Evolutionary conservation across 2,797 vertebrate species (phyloP), one percentile per base, ranked within the genome.

Genomic region (Epinephelus awoara): DNA sequence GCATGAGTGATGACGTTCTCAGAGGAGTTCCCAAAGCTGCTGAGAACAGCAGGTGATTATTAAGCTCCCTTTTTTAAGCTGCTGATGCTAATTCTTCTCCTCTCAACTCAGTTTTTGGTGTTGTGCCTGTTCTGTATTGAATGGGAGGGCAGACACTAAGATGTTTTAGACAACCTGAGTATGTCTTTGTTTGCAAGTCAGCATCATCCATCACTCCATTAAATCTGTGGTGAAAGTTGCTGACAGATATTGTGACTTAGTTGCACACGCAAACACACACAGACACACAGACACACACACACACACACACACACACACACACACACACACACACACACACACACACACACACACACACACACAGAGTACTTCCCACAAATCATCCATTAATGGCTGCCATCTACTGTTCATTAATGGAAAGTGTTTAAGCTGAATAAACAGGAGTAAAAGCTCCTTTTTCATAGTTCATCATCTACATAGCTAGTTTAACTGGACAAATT

Each of bases 11-110:
- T 78, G 82, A 84, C 23, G 42, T 58, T 70, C 90, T 90, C 86
- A 63, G 73, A 74, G 87, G 85, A 84, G 69, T 64, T 73, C 54
- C 79, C 74, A 72, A 86, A 92, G 79, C 69, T 90, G 88, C 81
- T 34, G 82, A 91, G 85, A 87, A 62, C 86, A 89, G 92, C 86
- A 89, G 72, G 72, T 73, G 80, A 91, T 82, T 85, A 86, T 88
- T 75, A 85, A 79, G 77, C 78, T 82, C 47, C 21, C 77, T 81
- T 34, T 64, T 67, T 38, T 52, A 58, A 65, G 75, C 71, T 85
- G 80, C 83, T 87, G 77, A 81, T 80, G 77, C 81, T 44, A 47
- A 23, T 42, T 85, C 65, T 65, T 59, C 54, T 40, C 56, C 17
- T 72, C 21, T 58, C 27, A 50, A 50, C 58, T 70, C 5, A 42